Evolutionary conservation across 37 sponge, comb jelly and placozoan species (phyloP).

Genomic region (Mnemiopsis leidyi): DNA sequence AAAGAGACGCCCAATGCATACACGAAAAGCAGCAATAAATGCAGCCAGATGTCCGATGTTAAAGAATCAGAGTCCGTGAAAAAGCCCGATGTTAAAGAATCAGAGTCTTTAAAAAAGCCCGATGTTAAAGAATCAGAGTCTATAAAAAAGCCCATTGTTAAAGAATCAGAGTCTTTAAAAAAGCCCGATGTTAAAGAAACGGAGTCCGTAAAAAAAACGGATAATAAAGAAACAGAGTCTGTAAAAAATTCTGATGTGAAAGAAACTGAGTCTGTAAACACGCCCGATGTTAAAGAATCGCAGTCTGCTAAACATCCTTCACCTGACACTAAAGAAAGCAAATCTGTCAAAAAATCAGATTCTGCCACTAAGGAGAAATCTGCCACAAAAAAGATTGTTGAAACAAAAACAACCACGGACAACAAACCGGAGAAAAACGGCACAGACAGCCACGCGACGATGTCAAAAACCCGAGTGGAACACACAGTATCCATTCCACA

Average conservation of each 20-base stretch:
- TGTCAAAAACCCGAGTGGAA: neutral
- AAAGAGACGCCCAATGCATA: neutral
- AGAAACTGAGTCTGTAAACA: neutral
- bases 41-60: neutral
- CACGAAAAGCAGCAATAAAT: neutral
- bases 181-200: neutral
- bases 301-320: neutral
- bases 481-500: constrained; percentile 32
- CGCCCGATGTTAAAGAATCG: neutral
- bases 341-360: neutral
- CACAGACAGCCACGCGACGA: neutral
- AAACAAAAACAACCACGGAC: neutral
- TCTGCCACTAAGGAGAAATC: neutral
- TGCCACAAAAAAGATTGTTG: neutral
- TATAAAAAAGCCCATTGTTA: neutral
- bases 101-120: neutral
- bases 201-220: neutral
- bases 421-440: neutral
- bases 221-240: neutral
- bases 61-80: neutral
- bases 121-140: neutral
- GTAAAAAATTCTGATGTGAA: neutral
- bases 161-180: neutral
- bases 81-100: neutral
- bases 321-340: neutral